Percentiles rank a stretch among this genome's conserved stretches.
These are phyloP conservation scores for Centropyge bicolor DNA, from an alignment of 2,797 vertebrate genomes.

Conservation along the genomic window DNA sequence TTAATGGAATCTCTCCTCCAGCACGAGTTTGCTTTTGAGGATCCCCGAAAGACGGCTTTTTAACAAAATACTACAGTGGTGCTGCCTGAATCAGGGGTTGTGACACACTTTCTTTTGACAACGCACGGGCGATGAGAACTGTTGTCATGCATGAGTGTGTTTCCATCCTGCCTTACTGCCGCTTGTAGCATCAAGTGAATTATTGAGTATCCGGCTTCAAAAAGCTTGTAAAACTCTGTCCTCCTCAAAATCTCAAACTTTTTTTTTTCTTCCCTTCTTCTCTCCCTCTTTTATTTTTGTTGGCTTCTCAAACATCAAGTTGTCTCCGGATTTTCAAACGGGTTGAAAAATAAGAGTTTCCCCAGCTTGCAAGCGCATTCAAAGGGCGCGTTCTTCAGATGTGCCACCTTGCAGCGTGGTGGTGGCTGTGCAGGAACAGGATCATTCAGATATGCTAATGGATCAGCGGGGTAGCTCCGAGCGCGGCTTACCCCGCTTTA, in stretches of 20 bases:
- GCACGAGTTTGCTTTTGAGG: slow-evolving; percentile 24
- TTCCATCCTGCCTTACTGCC: slow-evolving; percentile 72
- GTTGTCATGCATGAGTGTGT: slow-evolving; percentile 73
- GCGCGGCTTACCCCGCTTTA: slow-evolving; percentile 86
- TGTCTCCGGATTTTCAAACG: slow-evolving; percentile 87
- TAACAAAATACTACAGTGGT: slow-evolving; percentile 26
- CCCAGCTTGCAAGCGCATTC: slow-evolving; percentile 83
- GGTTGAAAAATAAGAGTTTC: slow-evolving; percentile 85
- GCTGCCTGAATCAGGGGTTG: slow-evolving; percentile 57
- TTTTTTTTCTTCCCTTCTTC: slow-evolving; percentile 72
- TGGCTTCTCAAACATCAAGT: slow-evolving; percentile 87
- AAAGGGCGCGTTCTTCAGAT: slow-evolving; percentile 88
- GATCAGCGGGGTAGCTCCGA: slow-evolving; percentile 88
- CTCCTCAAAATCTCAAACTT: slow-evolving; percentile 84
- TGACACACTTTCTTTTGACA: slow-evolving; percentile 74
- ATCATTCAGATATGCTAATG: slow-evolving; percentile 92
- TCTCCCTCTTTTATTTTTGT: slow-evolving; percentile 79
- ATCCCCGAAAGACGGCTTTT: slow-evolving; percentile 40
- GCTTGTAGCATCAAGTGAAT: slow-evolving; percentile 86
- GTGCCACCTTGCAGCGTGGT: slow-evolving; percentile 89
- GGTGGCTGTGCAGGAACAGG: slow-evolving; percentile 85
- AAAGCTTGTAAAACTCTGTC: slow-evolving; percentile 84
- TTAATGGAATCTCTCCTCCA: not conserved
- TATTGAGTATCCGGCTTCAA: slow-evolving; percentile 87
- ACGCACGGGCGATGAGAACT: slow-evolving; percentile 54